Base-by-base conservation (phyloP, 2,888 invertebrate genomes). In the Cremastinae sp. region DNA sequence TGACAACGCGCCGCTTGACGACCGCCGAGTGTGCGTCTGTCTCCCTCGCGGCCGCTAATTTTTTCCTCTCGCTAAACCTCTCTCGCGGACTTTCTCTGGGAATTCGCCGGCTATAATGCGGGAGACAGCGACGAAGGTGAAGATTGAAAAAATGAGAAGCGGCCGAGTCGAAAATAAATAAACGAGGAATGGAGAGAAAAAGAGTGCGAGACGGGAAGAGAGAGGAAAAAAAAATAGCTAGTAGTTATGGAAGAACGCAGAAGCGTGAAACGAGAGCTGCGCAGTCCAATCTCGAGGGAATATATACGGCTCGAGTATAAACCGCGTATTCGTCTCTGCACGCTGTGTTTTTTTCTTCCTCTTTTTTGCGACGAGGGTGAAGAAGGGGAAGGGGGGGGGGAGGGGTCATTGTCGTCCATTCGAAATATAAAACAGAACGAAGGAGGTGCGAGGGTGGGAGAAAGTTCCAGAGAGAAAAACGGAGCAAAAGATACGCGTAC, bases 401-500 rank as follows among this genome's bases (percentile, higher is more conserved):
- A 47, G 68, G 62, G 74, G 74, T 65, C 76, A 76, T 78, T 78
- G 76, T 79, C 76, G 75, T 79, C 70, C 65, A 51, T 75, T 69
- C 72, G 66, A 73, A 73, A 75, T 73, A 78, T 73, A 69, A 72
- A 75, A 72, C 62, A 65, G 69, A 72, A 65, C 53, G 71, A 70
- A 68, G 58, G 56, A 66, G 71, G 78, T 74, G 51, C 43, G 66
- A 72, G 51, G 49, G 28, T 54, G 47, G 62, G 58, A 62, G 51
- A 56, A 54, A 51, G 73, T 59, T 36, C 41, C 0, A 36, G 61
- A 68, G 66, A 72, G 62, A 74, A 62, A 56, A 71, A 56, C 43
- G 41, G 22, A 58, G 49, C 56, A 64, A 71, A 66, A 66, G 71
- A 66, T 66, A 64, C 38, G 41, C 38, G 59, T 64, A 43, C 58